These are phyloP conservation scores for Cremastinae sp. DNA, from an alignment of 2,888 invertebrate species.

Conservation along the genomic window DNA sequence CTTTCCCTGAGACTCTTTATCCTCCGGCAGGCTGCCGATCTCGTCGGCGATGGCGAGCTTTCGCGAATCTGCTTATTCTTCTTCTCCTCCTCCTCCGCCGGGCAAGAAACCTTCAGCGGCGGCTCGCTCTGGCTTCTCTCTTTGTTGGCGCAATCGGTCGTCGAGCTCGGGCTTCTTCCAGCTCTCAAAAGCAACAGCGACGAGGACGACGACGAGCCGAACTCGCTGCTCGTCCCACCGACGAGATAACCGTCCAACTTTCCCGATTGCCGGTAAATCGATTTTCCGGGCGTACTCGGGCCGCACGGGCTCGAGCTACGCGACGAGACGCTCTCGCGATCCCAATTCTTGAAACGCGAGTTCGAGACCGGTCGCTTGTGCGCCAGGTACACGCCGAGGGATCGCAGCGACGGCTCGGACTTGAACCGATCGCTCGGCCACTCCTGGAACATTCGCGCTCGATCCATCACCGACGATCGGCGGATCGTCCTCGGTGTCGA, in stretches of 20 bases:
- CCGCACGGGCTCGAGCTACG: conserved; percentile 83
- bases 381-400: conserved; percentile 85
- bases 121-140: conserved; percentile 86
- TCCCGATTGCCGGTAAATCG: conserved; percentile 72
- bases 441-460: conserved; percentile 87
- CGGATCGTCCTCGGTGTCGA: conserved; percentile 78
- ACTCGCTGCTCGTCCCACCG: conserved; percentile 76
- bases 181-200: too few species aligned
- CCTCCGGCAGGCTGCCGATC: conserved; percentile 86
- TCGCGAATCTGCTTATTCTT: conserved; percentile 74
- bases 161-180: conserved; percentile 77
- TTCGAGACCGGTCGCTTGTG: conserved; percentile 87
- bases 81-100: conserved; percentile 50
- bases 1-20: conserved; percentile 82
- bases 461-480: conserved; percentile 85
- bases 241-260: conserved; percentile 77
- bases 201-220: conserved; percentile 75
- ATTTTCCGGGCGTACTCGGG: conserved; percentile 84
- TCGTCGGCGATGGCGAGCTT: conserved; percentile 83
- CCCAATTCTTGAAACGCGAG: conserved; percentile 87
- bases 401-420: conserved; percentile 83
- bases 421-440: conserved; percentile 77
- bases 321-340: conserved; percentile 82
- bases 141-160: conserved; percentile 77
- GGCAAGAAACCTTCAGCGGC: conserved; percentile 81